A percentile compares a stretch with the other conserved stretches of the same genome.
phyloP scores from a whole-genome alignment of 2,797 vertebrate species.

The Sebastes vulpes region DNA sequence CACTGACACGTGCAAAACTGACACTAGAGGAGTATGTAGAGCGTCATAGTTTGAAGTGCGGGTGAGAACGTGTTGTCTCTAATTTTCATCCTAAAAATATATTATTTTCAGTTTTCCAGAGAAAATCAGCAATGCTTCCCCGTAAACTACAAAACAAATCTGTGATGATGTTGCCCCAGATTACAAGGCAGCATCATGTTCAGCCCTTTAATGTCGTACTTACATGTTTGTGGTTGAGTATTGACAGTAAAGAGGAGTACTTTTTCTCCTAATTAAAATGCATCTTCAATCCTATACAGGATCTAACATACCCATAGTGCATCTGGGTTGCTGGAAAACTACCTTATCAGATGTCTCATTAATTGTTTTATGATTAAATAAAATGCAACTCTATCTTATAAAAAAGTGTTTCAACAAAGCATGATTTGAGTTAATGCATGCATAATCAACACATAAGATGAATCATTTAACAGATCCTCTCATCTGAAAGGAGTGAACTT shows the following conservation, averaged over 20 bases:
- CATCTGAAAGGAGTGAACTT: neutral
- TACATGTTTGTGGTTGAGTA: neutral
- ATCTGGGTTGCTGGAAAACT: neutral
- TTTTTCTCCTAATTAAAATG: neutral
- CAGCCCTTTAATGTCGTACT: neutral
- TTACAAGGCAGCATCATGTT: neutral
- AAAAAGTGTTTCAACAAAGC: neutral
- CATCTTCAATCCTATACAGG: neutral
- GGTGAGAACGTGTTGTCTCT: neutral
- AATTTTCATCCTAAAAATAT: too few species aligned
- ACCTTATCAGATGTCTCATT: neutral
- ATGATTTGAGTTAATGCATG: neutral
- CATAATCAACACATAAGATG: neutral
- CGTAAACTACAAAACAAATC: too few species aligned
- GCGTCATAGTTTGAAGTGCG: too few species aligned
- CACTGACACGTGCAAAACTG: too few species aligned
- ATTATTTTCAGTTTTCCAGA: too few species aligned
- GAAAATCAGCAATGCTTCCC: neutral
- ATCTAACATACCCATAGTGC: neutral
- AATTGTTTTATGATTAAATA: too few species aligned
- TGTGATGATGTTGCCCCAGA: neutral
- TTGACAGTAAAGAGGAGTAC: too few species aligned
- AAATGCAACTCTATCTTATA: neutral
- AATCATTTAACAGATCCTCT: conserved; percentile 17
- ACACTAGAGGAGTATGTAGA: too few species aligned